Evolutionary conservation across 2,113 vertebrate species (phyloP).

Genomic region (Anser brachyrhynchus): DNA sequence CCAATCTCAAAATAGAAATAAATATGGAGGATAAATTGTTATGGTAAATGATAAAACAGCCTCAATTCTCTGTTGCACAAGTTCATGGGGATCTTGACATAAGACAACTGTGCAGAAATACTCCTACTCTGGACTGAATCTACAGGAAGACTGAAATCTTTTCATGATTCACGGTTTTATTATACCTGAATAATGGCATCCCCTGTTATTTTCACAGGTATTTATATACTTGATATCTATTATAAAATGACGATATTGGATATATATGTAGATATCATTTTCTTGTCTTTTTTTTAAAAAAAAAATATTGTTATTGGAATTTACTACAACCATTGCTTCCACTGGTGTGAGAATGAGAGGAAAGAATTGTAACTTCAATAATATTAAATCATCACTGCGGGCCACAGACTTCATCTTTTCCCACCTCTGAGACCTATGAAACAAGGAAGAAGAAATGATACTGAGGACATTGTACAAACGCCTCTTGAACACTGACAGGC

Average conservation of each 20-base stretch:
- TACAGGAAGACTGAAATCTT: background rate
- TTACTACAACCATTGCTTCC: background rate
- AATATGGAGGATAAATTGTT: background rate
- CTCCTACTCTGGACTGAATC: background rate
- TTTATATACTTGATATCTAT: background rate
- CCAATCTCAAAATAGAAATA: background rate
- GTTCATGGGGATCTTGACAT: accelerated
- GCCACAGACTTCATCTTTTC: background rate
- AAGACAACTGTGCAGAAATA: background rate
- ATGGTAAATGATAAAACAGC: background rate
- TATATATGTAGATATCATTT: background rate
- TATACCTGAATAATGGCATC: background rate
- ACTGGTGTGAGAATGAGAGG: background rate
- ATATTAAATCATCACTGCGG: background rate
- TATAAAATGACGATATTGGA: background rate
- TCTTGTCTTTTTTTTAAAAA: background rate
- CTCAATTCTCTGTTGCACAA: background rate
- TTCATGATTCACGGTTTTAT: background rate
- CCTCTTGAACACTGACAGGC: too few species aligned
- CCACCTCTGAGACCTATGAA: background rate
- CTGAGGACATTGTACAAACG: too few species aligned
- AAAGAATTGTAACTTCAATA: background rate
- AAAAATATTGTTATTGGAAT: background rate
- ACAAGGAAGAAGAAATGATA: background rate
- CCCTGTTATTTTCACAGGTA: background rate